A percentile compares a stretch with the other conserved stretches of the same genome.
phyloP scores from a whole-genome alignment of 2,113 vertebrate species.

The Prionailurus bengalensis region DNA sequence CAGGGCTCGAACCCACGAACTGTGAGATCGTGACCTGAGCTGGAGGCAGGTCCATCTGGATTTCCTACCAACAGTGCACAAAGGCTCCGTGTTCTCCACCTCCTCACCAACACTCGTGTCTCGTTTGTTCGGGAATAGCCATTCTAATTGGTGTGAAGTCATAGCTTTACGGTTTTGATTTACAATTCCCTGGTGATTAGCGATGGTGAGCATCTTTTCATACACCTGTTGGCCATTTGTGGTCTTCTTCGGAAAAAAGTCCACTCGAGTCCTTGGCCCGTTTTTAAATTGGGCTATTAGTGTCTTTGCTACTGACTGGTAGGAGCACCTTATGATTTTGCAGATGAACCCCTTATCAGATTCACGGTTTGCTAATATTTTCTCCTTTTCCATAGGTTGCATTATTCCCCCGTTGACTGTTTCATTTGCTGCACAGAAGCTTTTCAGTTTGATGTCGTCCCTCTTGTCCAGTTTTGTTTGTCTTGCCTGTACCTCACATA shows the following conservation, averaged over 20 bases:
- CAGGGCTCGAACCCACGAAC: too few species aligned
- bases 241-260: not conserved
- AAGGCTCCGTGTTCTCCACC: not conserved
- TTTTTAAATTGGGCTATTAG: not conserved
- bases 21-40: too few species aligned
- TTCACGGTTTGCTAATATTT: not conserved
- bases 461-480: not conserved
- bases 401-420: not conserved
- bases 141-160: not conserved
- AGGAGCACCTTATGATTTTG: not conserved
- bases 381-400: not conserved
- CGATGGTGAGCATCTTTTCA: not conserved
- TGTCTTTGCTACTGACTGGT: not conserved
- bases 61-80: not conserved
- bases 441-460: not conserved
- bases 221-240: not conserved
- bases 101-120: not conserved
- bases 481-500: not conserved
- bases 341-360: not conserved
- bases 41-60: not conserved
- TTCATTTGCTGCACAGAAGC: not conserved
- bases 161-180: not conserved
- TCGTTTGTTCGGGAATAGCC: not conserved
- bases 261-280: not conserved
- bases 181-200: not conserved